These are phyloP conservation scores for Hemithea aestivaria DNA, from an alignment of 2,888 invertebrate genomes.

Conservation along the genomic window DNA sequence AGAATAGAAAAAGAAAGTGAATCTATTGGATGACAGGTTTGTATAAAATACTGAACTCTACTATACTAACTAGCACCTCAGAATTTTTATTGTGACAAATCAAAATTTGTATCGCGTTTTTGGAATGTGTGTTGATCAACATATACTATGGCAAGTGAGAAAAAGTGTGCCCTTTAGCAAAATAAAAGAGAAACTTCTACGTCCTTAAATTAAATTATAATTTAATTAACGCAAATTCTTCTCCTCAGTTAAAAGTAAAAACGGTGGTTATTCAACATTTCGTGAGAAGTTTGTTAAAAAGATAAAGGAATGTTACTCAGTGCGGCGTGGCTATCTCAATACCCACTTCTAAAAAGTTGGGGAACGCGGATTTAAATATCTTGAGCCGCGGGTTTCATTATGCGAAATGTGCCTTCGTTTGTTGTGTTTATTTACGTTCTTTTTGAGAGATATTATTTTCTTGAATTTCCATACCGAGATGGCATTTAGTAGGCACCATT, in stretches of 20 bases:
- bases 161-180: too few relatives aligned
- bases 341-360: conserved; percentile 22
- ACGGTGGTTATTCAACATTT: conserved; percentile 1
- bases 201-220: too few relatives aligned
- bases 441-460: conserved; percentile 10
- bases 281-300: conserved; percentile 10
- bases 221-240: too few relatives aligned
- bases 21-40: too few relatives aligned
- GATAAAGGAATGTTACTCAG: conserved; percentile 21
- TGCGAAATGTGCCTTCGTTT: conserved; percentile 18
- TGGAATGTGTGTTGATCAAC: too few relatives aligned
- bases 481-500: background rate
- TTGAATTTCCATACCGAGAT: conserved; percentile 11
- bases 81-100: too few relatives aligned
- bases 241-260: background rate
- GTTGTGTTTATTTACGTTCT: conserved; percentile 20
- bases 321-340: conserved; percentile 16
- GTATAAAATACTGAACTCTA: too few relatives aligned
- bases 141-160: too few relatives aligned
- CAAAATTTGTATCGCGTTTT: too few relatives aligned
- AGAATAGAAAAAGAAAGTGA: too few relatives aligned
- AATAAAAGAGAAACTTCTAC: too few relatives aligned
- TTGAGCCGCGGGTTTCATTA: conserved; percentile 17
- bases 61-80: too few relatives aligned
- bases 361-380: conserved; percentile 25